Evolutionary conservation across 1,140 invertebrate species (phyloP).

Genomic region (Drosophila pectinifera): DNA sequence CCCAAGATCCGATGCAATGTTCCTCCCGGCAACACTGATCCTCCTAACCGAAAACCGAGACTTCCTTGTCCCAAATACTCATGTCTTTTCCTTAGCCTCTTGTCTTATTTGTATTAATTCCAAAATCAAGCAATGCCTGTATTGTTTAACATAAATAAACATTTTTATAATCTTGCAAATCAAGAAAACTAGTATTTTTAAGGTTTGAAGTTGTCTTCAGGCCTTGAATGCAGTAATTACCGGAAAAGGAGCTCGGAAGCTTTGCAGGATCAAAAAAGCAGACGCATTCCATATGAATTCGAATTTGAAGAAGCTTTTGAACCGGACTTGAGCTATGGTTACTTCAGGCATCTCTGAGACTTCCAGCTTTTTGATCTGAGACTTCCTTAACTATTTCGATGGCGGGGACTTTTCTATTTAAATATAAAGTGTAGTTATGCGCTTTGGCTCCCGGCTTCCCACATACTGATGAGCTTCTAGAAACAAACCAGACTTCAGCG

Average conservation of each 20-base stretch:
- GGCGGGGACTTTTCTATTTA: constrained; percentile 21
- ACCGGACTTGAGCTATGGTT: constrained; percentile 1
- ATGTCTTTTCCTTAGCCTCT: not conserved
- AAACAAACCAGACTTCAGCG: not conserved
- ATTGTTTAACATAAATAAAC: constrained; percentile 13
- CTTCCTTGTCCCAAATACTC: not conserved
- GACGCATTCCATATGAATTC: not conserved
- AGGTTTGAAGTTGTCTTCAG: not conserved
- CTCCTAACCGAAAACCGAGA: no score
- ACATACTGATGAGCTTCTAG: constrained; percentile 20
- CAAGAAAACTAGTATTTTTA: no score
- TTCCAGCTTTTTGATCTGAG: not conserved
- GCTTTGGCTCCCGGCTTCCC: constrained; percentile 5
- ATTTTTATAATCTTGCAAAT: constrained; percentile 10
- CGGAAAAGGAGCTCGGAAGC: no score
- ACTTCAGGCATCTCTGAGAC: constrained; percentile 7
- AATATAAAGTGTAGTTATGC: no score
- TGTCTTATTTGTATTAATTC: not conserved
- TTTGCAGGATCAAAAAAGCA: not conserved
- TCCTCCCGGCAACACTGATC: no score
- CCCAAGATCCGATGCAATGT: not conserved
- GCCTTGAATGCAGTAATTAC: no score
- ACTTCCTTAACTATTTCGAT: constrained; percentile 8
- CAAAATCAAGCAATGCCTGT: not conserved
- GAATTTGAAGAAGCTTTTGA: not conserved